Conservation (phyloP, 2,888 invertebrate species). For the Chelonus formosanus region DNA sequence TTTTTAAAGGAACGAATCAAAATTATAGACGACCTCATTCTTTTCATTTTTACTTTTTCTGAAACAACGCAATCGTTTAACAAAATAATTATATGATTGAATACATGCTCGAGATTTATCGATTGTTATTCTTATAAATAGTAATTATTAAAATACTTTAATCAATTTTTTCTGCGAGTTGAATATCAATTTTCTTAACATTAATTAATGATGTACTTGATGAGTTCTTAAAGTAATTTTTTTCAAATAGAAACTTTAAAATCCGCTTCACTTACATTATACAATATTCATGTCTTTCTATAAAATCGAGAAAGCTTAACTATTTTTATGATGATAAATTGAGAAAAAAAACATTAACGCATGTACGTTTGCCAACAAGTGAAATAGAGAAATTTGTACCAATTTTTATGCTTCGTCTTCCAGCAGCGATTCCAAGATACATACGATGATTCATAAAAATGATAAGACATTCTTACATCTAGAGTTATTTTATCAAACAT, state of each 20-base stretch:
- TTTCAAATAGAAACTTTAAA: constrained; percentile 4
- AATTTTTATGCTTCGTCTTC: constrained; percentile 45
- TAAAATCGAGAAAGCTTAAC: constrained; percentile 23
- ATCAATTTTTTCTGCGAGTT: no score
- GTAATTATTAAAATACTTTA: neutral
- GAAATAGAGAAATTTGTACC: constrained; percentile 44
- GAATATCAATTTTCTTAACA: neutral
- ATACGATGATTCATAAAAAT: constrained; percentile 39
- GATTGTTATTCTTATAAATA: neutral
- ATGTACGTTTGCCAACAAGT: constrained; percentile 17
- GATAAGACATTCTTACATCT: constrained; percentile 36
- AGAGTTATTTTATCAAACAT: constrained; percentile 4
- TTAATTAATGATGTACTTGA: neutral
- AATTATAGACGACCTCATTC: no score
- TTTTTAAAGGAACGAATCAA: no score
- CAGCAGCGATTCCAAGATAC: constrained; percentile 41
- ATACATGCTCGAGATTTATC: no score
- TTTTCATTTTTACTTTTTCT: no score
- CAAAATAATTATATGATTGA: no score
- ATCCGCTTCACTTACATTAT: neutral
- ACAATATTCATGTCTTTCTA: constrained; percentile 12
- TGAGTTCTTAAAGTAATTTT: neutral
- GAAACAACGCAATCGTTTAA: no score
- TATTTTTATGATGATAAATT: constrained; percentile 4
- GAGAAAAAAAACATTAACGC: constrained; percentile 4